These are phyloP conservation scores for Plebejus anna DNA, from an alignment of 2,888 invertebrate species.

Conservation along the genomic window DNA sequence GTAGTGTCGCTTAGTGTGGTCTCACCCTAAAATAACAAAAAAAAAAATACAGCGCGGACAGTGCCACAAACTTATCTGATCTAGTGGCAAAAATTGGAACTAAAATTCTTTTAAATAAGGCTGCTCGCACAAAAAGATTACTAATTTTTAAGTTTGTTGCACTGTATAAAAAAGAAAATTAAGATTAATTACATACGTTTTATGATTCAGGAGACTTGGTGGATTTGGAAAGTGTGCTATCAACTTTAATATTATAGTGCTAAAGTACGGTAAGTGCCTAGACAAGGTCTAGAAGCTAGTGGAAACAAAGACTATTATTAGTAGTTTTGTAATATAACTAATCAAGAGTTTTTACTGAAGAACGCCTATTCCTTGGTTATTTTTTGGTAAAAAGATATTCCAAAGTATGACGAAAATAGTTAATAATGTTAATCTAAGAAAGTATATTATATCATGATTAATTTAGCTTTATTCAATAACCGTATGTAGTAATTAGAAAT, in stretches of 20 bases:
- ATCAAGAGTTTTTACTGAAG: background rate
- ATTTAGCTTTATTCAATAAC: background rate
- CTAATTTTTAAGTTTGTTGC: background rate
- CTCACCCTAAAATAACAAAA: too few species aligned
- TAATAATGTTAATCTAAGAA: background rate
- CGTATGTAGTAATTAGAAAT: background rate
- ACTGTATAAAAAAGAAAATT: background rate
- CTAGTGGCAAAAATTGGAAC: background rate
- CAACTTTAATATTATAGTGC: background rate
- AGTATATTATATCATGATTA: background rate
- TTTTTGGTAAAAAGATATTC: background rate
- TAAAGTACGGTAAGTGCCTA: conserved; percentile 1
- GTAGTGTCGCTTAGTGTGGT: too few species aligned
- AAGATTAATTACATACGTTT: background rate
- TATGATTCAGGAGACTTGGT: background rate
- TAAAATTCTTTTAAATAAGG: background rate
- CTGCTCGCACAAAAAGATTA: too few species aligned
- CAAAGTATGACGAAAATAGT: background rate
- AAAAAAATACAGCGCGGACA: background rate
- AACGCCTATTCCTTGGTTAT: background rate
- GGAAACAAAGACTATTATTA: background rate
- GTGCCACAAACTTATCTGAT: background rate
- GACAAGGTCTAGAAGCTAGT: conserved; percentile 4
- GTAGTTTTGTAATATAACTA: background rate
- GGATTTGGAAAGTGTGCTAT: background rate